Conservation (phyloP, 2,113 vertebrate genomes). For the Semnopithecus entellus region DNA sequence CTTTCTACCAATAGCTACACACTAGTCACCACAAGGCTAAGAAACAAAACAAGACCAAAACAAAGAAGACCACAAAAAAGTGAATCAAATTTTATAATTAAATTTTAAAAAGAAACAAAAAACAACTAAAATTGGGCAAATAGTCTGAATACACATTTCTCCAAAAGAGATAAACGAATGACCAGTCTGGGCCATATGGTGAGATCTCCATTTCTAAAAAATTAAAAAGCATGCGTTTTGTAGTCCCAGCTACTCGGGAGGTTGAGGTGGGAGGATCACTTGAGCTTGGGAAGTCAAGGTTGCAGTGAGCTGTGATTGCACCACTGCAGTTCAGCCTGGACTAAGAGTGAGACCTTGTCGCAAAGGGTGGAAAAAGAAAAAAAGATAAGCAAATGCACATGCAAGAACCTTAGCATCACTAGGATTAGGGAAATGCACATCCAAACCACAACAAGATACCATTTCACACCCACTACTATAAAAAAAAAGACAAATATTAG, state of each 20-base stretch:
- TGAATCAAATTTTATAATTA: neutral
- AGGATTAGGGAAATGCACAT: neutral
- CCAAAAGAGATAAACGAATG: neutral
- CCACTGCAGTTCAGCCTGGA: too few relatives aligned
- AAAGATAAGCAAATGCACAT: too few relatives aligned
- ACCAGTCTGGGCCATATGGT: too few relatives aligned
- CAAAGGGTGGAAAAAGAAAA: too few relatives aligned
- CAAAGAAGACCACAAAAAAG: neutral
- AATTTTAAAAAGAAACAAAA: neutral
- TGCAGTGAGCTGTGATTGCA: too few relatives aligned
- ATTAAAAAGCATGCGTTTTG: too few relatives aligned
- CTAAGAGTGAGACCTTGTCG: too few relatives aligned
- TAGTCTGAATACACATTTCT: neutral
- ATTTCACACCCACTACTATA: neutral
- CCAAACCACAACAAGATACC: neutral
- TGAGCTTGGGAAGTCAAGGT: too few relatives aligned
- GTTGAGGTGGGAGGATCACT: too few relatives aligned
- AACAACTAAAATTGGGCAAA: neutral
- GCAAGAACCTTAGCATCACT: neutral
- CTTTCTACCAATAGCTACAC: neutral
- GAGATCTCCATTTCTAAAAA: too few relatives aligned
- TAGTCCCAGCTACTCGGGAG: too few relatives aligned
- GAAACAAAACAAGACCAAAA: neutral
- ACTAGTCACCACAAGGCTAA: neutral
- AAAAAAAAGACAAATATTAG: neutral